Percentiles rank a stretch among this genome's conserved stretches.
phyloP scores from a whole-genome alignment of 2,888 invertebrate species.

The Pardosa pseudoannulata region DNA sequence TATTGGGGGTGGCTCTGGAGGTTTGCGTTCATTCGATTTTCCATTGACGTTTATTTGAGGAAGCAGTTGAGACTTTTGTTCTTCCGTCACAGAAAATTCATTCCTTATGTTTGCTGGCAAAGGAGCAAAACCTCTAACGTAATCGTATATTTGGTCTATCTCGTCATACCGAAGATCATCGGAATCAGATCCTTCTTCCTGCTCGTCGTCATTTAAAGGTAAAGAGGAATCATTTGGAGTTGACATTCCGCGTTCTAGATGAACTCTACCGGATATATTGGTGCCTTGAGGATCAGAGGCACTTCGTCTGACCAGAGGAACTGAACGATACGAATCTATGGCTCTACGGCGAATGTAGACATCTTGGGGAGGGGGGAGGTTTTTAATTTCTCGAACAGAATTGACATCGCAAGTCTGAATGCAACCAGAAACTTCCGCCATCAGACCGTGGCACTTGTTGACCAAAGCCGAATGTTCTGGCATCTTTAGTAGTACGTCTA shows the following conservation, averaged over 20 bases:
- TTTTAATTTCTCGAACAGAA: slow-evolving; percentile 68
- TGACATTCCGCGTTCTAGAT: slow-evolving; percentile 56
- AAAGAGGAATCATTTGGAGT: slow-evolving; percentile 45
- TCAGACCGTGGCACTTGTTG: slow-evolving; percentile 71
- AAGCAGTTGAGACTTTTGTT: slow-evolving; percentile 73
- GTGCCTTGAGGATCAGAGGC: slow-evolving; percentile 66
- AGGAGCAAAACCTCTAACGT: slow-evolving; percentile 94
- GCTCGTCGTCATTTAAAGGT: background rate
- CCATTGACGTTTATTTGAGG: slow-evolving; percentile 43
- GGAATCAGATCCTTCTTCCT: slow-evolving; percentile 36
- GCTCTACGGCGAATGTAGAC: slow-evolving; percentile 30
- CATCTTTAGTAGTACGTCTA: slow-evolving; percentile 71
- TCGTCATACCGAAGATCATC: slow-evolving; percentile 84
- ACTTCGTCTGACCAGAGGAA: slow-evolving; percentile 54
- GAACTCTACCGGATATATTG: slow-evolving; percentile 36
- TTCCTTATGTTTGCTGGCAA: slow-evolving; percentile 83
- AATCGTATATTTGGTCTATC: slow-evolving; percentile 97
- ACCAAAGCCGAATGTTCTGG: slow-evolving; percentile 72
- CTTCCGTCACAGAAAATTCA: slow-evolving; percentile 56
- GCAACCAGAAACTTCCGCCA: slow-evolving; percentile 72
- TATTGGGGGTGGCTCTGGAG: slow-evolving; percentile 93
- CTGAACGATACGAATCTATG: slow-evolving; percentile 29
- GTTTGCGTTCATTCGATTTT: slow-evolving; percentile 28
- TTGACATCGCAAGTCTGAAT: slow-evolving; percentile 74
- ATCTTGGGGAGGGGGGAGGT: slow-evolving; percentile 44